phyloP scores from a whole-genome alignment of 2,797 vertebrate genomes.

The Urophycis tenuis region DNA sequence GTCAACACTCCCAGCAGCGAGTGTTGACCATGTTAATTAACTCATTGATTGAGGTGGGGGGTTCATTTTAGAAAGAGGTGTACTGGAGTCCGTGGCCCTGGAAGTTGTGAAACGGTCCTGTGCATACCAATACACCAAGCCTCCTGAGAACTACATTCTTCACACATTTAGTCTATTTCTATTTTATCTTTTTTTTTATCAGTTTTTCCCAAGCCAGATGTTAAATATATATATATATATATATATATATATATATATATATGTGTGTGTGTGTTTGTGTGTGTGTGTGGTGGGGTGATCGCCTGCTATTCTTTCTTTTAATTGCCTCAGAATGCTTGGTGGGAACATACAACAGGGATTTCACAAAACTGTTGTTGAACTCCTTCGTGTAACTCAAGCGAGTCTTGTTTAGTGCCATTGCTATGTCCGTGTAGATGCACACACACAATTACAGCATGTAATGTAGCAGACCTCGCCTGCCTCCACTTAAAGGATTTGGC shows the following conservation, averaged over 20 bases:
- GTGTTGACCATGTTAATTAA: slow-evolving; percentile 64
- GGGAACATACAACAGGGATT: slow-evolving; percentile 39
- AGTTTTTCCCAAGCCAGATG: slow-evolving; percentile 45
- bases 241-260: too few relatives aligned
- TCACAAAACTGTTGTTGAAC: slow-evolving; percentile 39
- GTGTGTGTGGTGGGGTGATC: not conserved
- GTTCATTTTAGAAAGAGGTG: slow-evolving; percentile 64
- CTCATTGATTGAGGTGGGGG: slow-evolving; percentile 67
- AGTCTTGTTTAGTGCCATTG: slow-evolving; percentile 22
- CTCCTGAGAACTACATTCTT: slow-evolving; percentile 42
- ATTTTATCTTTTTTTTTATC: slow-evolving; percentile 37
- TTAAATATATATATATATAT: too few relatives aligned
- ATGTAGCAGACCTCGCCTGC: not conserved
- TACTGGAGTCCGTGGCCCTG: slow-evolving; percentile 58
- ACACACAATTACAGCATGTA: not conserved
- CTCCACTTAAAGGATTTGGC: not conserved
- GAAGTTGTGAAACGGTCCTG: slow-evolving; percentile 42
- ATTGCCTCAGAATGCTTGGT: slow-evolving; percentile 42
- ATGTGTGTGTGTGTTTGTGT: slow-evolving; percentile 14
- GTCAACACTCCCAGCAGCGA: slow-evolving; percentile 57
- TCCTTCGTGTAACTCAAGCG: slow-evolving; percentile 52
- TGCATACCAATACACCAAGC: slow-evolving; percentile 57
- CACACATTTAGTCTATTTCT: slow-evolving; percentile 46
- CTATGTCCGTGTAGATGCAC: slow-evolving; percentile 7
- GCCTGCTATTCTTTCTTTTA: slow-evolving; percentile 50